phyloP scores from a whole-genome alignment of 1,140 invertebrate genomes.

The Eueides isabella region DNA sequence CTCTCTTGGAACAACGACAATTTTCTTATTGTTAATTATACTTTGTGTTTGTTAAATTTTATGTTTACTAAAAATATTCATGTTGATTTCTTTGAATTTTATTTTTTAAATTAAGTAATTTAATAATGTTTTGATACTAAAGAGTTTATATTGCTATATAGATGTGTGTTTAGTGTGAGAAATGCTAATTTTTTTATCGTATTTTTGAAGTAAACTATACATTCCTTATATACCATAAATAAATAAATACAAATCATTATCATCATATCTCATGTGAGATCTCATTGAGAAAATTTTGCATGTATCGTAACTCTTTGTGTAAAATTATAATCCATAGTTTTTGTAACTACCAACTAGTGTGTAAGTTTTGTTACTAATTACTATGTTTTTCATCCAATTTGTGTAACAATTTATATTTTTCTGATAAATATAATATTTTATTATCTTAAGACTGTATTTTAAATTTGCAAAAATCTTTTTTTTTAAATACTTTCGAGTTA shows the following conservation, averaged over 20 bases:
- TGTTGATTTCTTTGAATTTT: background rate
- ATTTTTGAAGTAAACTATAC: background rate
- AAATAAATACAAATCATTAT: background rate
- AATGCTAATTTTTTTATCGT: background rate
- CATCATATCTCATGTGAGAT: background rate
- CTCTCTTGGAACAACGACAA: conserved; percentile 9
- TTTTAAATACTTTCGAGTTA: background rate
- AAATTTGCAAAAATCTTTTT: background rate
- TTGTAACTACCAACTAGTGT: background rate
- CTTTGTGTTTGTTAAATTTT: conserved; percentile 10
- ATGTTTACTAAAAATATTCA: background rate
- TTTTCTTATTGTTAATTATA: background rate
- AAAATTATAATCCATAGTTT: conserved; percentile 2
- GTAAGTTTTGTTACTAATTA: background rate
- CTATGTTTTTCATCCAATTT: background rate
- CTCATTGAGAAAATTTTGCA: conserved; percentile 9
- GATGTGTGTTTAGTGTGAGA: background rate
- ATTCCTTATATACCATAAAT: background rate
- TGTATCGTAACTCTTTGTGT: background rate
- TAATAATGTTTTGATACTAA: background rate
- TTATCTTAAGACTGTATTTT: background rate
- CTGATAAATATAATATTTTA: conserved; percentile 9
- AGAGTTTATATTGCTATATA: background rate
- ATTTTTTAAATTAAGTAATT: background rate
- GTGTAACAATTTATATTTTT: conserved; percentile 2